Evolutionary conservation across 2,888 invertebrate genomes (phyloP), one percentile per base, ranked within the genome.

Genomic region (Hartigia nigra): DNA sequence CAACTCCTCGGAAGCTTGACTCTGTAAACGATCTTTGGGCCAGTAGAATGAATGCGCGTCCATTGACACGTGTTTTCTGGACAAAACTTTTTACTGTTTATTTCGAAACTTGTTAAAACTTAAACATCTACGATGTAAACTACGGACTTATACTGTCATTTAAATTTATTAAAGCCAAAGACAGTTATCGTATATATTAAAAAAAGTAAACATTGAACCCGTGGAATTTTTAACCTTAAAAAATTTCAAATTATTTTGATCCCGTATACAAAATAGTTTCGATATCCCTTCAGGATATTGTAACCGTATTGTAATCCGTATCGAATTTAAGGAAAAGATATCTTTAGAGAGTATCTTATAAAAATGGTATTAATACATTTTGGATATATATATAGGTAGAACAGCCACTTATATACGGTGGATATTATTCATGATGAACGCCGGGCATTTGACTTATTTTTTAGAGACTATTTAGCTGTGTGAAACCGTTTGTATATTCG

Each of bases 1-100:
- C 77, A 78, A 80, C 78, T 83, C 82, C 81, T 74, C 76, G 74
- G 81, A 82, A 83, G 77, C 76, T 82, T 11, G 39, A 34, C 55
- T 55, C 55, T 55, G 55, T 55, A 23, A 55, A 55, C 55, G 55
- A 55, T 55, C 55, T 31, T 34, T 35, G 55, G 55, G 23, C 39
- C 31, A 70, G 35, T 12, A 74, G 69, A 37, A 32, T 35, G 34
- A 69, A 69, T 31, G 69, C 36, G 35, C 36, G 31, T 55, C 23
- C 55, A 55, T 55, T 23, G 5, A 55, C 55, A 23, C 55, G 55
- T 55, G 55, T 55, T 55, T 9, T 14, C 55, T 23, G 55, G 23
- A 55, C 55, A 23, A 55, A 55, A 23, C 55, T 55, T 55, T 55
- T 55, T 55, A 55, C 14, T 23, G 23, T 55, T 55, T 55, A 55